Conservation (phyloP, 2,888 invertebrate species). For the Boloria selene region DNA sequence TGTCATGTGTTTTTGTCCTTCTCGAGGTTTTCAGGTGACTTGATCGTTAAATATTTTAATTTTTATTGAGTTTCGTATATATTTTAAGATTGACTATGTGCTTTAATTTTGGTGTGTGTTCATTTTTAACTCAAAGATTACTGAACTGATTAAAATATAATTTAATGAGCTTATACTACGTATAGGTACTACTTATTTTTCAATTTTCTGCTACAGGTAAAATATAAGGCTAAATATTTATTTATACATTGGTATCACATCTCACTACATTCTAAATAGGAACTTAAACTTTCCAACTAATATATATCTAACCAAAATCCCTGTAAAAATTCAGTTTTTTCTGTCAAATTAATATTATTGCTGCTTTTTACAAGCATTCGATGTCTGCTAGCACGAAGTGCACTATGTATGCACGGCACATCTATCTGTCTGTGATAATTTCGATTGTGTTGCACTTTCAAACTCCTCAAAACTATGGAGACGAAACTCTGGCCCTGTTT, state of each 20-base stretch:
- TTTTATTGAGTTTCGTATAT: constrained; percentile 6
- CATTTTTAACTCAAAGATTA: no score
- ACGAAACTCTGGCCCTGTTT: constrained; percentile 86
- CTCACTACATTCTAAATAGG: constrained; percentile 18
- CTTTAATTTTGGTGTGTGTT: no score
- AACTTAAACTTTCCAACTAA: constrained; percentile 21
- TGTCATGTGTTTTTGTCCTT: neutral
- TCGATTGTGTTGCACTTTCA: constrained; percentile 41
- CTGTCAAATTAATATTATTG: constrained; percentile 51
- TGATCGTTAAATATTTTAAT: constrained; percentile 10
- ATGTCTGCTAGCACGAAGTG: constrained; percentile 46
- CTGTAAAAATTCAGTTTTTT: constrained; percentile 42
- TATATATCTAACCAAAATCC: constrained; percentile 26
- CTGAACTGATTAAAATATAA: no score
- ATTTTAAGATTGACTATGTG: no score
- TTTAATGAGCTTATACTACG: no score
- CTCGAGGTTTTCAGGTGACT: constrained; percentile 8
- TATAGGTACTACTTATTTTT: no score
- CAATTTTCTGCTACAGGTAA: constrained; percentile 2
- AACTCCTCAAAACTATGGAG: constrained; percentile 57
- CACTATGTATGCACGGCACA: constrained; percentile 46
- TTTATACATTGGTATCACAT: constrained; percentile 15
- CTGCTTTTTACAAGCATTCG: constrained; percentile 54
- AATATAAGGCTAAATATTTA: constrained; percentile 3
- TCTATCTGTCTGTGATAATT: constrained; percentile 39